Percentiles rank a stretch among this genome's conserved stretches.
Evolutionary conservation across 2,113 vertebrate species (phyloP).

Genomic region (Tragelaphus strepsiceros): DNA sequence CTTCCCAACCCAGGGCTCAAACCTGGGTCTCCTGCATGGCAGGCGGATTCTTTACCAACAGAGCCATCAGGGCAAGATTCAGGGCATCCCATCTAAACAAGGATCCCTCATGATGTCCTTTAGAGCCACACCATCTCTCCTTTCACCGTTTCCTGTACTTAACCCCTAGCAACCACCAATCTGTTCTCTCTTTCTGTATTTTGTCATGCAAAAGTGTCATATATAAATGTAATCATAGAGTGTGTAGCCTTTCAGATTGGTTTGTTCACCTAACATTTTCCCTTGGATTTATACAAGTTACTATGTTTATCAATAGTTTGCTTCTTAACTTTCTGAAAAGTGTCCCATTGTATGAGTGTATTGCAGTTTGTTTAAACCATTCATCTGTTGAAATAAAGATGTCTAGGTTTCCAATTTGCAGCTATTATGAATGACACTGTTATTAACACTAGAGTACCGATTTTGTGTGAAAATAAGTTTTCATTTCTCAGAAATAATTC

Average conservation of each 20-base stretch:
- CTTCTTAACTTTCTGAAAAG: not conserved
- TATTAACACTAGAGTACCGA: not conserved
- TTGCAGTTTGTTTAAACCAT: not conserved
- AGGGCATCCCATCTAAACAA: not conserved
- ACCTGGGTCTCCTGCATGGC: not conserved
- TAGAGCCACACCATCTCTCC: not conserved
- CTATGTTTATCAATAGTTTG: not conserved
- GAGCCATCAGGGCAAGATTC: not conserved
- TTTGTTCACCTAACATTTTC: not conserved
- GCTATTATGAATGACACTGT: not conserved
- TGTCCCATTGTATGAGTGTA: not conserved
- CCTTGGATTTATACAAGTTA: not conserved
- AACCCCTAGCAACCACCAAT: not conserved
- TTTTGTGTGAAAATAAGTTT: not conserved
- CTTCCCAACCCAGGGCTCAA: not conserved
- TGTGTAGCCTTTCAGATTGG: not conserved
- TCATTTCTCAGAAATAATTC: not conserved
- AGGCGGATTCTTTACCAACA: not conserved
- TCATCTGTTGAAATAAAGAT: not conserved
- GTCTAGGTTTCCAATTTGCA: not conserved
- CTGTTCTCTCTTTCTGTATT: not conserved
- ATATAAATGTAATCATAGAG: not conserved
- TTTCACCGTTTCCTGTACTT: not conserved
- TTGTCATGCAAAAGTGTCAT: not conserved
- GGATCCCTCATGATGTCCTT: not conserved